Percentiles rank a stretch among this genome's conserved stretches.
Evolutionary conservation across 1,140 invertebrate genomes (phyloP).

Genomic region (Drosophila pruinosa): DNA sequence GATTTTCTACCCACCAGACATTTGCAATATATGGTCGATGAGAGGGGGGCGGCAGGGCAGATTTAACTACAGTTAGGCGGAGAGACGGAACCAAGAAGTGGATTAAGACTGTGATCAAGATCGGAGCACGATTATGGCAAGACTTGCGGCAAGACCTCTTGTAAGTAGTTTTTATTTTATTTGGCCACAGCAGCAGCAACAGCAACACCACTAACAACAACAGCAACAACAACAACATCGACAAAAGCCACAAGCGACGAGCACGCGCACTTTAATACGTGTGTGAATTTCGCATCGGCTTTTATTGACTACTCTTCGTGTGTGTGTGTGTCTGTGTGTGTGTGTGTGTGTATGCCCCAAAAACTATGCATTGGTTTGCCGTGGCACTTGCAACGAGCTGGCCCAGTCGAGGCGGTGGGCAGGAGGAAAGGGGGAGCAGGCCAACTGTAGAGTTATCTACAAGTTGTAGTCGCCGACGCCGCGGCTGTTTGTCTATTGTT

Average conservation of each 20-base stretch:
- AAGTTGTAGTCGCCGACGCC: constrained; percentile 53
- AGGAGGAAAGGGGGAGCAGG: not conserved
- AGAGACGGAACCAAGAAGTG: not conserved
- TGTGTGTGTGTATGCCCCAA: constrained; percentile 43
- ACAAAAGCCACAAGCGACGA: constrained; percentile 24
- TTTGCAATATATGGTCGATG: not conserved
- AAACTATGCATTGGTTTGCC: constrained; percentile 57
- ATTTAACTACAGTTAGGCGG: constrained; percentile 2
- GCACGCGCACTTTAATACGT: constrained; percentile 56
- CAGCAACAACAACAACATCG: not conserved
- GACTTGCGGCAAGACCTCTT: constrained; percentile 29
- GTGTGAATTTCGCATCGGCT: constrained; percentile 60
- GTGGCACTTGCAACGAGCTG: not conserved
- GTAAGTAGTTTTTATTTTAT: constrained; percentile 37
- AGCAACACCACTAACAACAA: not conserved
- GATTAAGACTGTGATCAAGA: constrained; percentile 34
- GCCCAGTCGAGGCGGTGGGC: not conserved
- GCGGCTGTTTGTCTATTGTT: constrained; percentile 73
- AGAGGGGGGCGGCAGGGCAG: not conserved
- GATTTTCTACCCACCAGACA: not conserved
- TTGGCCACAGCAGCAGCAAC: constrained; percentile 15
- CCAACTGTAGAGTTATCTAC: constrained; percentile 14
- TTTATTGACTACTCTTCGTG: constrained; percentile 50
- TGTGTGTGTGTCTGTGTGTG: constrained; percentile 1
- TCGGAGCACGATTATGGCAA: constrained; percentile 28